Conservation (phyloP, 2,797 vertebrate species). For the Amazona ochrocephala region DNA sequence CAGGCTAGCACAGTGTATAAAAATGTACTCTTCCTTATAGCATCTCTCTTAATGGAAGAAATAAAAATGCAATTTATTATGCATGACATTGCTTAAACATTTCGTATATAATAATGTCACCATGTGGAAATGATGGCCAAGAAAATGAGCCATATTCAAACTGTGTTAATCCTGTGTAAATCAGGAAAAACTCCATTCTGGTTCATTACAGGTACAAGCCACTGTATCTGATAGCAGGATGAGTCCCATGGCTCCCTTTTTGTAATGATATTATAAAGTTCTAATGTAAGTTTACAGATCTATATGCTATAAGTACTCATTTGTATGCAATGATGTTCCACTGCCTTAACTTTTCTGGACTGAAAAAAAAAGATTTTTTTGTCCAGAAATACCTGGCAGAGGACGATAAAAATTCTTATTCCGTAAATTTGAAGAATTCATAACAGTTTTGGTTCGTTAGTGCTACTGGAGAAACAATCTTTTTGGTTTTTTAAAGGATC, state of each 20-base stretch:
- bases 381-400: neutral
- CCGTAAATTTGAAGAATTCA: neutral
- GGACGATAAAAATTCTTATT: neutral
- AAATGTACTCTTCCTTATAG: neutral
- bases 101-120: neutral
- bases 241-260: neutral
- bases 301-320: neutral
- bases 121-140: neutral
- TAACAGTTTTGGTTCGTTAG: neutral
- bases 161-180: neutral
- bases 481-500: neutral
- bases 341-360: neutral
- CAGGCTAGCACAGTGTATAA: neutral
- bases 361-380: neutral
- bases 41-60: neutral
- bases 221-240: neutral
- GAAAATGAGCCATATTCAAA: neutral
- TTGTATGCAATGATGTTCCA: neutral
- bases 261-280: neutral
- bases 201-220: neutral
- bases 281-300: neutral
- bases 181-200: neutral
- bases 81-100: neutral
- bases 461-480: neutral
- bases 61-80: neutral